Percentiles rank a stretch among this genome's conserved stretches.
Conservation (phyloP, 2,888 invertebrate genomes). For the Archaeoteleia sp. region DNA sequence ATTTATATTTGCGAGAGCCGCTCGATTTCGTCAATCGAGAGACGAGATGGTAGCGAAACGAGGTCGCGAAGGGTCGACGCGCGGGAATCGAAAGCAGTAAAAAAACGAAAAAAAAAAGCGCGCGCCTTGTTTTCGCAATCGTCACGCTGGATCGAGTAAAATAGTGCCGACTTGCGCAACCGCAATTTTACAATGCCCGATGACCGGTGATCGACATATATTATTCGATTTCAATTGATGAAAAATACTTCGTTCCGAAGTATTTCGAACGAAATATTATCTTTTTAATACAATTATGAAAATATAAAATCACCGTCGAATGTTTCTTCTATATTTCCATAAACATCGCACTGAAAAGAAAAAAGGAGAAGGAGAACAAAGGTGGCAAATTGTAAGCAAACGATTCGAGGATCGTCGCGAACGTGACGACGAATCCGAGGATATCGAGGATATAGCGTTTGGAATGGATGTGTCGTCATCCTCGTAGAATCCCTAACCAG, state of each 20-base stretch:
- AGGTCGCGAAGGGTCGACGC: slow-evolving; percentile 21
- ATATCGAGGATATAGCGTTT: slow-evolving; percentile 22
- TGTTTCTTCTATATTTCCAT: too few relatives aligned
- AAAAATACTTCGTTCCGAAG: not conserved
- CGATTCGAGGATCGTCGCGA: slow-evolving; percentile 38
- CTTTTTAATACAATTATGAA: too few relatives aligned
- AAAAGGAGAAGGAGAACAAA: slow-evolving; percentile 19
- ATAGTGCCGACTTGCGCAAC: slow-evolving; percentile 6
- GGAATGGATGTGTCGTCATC: slow-evolving; percentile 38
- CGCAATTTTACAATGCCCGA: slow-evolving; percentile 6
- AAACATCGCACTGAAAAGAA: not conserved
- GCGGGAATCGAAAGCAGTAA: too few relatives aligned
- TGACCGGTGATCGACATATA: not conserved
- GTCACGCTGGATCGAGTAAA: slow-evolving; percentile 9
- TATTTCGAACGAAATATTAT: too few relatives aligned
- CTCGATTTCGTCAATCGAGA: slow-evolving; percentile 31
- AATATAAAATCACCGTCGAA: too few relatives aligned
- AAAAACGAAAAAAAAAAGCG: slow-evolving; percentile 16
- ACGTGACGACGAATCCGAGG: slow-evolving; percentile 40
- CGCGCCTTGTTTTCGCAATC: slow-evolving; percentile 24
- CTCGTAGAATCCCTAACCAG: slow-evolving; percentile 34
- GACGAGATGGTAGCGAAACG: slow-evolving; percentile 5
- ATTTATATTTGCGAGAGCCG: slow-evolving; percentile 25
- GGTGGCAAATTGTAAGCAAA: slow-evolving; percentile 26
- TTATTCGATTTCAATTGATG: slow-evolving; percentile 1